Conservation (phyloP, 2,888 invertebrate genomes). For the Griposia aprilina region DNA sequence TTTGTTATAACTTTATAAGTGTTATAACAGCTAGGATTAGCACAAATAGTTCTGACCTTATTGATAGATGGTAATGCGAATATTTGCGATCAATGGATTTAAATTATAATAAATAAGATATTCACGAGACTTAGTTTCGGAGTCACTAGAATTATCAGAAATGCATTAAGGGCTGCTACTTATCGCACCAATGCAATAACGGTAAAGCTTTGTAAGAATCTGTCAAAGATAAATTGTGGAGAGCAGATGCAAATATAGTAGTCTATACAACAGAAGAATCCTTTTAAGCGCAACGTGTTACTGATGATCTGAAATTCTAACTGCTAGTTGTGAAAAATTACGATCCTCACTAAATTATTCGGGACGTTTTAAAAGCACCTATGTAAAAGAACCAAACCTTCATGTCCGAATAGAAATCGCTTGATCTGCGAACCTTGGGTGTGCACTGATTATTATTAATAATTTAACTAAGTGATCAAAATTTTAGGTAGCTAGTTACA, state of each 20-base stretch:
- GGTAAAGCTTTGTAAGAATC: constrained; percentile 37
- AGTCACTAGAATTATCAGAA: constrained; percentile 33
- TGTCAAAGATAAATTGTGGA: constrained; percentile 36
- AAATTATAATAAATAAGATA: constrained; percentile 51
- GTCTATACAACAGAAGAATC: constrained; percentile 31
- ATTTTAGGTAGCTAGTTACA: constrained; percentile 25
- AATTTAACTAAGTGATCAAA: constrained; percentile 23
- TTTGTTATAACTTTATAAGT: constrained; percentile 41
- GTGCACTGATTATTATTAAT: constrained; percentile 25
- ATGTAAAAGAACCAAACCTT: constrained; percentile 4
- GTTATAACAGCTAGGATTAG: constrained; percentile 31
- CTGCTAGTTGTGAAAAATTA: constrained; percentile 5
- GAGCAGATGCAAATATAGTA: constrained; percentile 30
- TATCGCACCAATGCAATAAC: constrained; percentile 44
- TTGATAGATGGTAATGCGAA: constrained; percentile 44
- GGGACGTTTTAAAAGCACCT: background rate
- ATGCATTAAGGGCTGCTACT: constrained; percentile 53
- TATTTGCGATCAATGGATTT: constrained; percentile 45
- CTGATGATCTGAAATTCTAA: background rate
- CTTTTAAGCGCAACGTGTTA: constrained; percentile 14
- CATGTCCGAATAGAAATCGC: background rate
- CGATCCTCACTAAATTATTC: background rate
- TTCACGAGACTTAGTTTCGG: constrained; percentile 36
- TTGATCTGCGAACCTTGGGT: constrained; percentile 8
- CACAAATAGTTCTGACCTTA: constrained; percentile 30